Percentiles rank a stretch among this genome's conserved stretches.
phyloP scores from a whole-genome alignment of 2,797 vertebrate genomes.

The Rhabdomys pumilio region DNA sequence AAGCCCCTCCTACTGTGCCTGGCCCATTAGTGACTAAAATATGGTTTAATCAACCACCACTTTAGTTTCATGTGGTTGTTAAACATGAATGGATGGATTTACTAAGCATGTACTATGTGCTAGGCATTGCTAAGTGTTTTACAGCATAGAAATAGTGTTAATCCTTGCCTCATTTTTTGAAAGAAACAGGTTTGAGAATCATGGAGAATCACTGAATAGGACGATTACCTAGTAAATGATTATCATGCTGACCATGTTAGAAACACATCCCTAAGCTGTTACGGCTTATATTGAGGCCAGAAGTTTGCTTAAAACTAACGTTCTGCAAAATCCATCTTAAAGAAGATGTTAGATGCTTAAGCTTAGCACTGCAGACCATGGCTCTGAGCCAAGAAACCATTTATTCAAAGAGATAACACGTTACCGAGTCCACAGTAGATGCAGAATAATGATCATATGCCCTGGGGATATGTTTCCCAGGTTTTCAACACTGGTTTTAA shows the following conservation, averaged over 20 bases:
- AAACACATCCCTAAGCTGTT: not conserved
- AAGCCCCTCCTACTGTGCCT: not conserved
- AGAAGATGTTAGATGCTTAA: not conserved
- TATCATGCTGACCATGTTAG: not conserved
- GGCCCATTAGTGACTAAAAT: not conserved
- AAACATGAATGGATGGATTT: not conserved
- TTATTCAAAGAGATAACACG: not conserved
- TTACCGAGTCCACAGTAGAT: not conserved
- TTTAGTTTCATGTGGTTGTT: not conserved
- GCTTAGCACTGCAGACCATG: not conserved
- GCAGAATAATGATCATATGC: not conserved
- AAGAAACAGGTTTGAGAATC: not conserved
- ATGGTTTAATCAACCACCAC: not conserved
- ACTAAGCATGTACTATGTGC: not conserved
- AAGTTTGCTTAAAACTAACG: not conserved
- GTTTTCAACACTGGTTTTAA: constrained; percentile 42
- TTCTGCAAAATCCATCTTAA: not conserved
- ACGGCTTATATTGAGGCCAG: not conserved
- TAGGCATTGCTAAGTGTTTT: not conserved
- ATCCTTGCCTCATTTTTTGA: not conserved
- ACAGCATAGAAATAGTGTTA: not conserved
- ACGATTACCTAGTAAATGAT: not conserved
- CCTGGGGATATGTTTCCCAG: not conserved
- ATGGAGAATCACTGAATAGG: not conserved
- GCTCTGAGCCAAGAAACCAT: not conserved